These are phyloP conservation scores for Drosophila birchii DNA, from an alignment of 2,888 invertebrate genomes.

Conservation along the genomic window DNA sequence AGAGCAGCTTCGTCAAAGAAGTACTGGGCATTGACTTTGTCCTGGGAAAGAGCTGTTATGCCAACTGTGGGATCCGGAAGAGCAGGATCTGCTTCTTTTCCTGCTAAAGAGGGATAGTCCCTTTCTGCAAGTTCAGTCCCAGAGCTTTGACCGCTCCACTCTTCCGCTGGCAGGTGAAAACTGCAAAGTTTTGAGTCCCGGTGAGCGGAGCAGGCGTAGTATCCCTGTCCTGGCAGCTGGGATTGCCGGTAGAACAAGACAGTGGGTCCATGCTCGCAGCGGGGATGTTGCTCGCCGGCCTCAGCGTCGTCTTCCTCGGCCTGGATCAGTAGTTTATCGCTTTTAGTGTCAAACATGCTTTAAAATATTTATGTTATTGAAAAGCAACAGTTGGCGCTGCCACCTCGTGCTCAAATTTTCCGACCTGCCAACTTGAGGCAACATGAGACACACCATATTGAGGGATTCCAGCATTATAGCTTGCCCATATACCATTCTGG, in stretches of 20 bases:
- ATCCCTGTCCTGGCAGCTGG: conserved; percentile 82
- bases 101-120: conserved; percentile 45
- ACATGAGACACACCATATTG: too few species aligned
- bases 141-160: conserved; percentile 42
- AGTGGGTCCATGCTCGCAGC: conserved; percentile 91
- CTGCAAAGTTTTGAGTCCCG: conserved; percentile 91
- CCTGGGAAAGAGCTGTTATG: conserved; percentile 89
- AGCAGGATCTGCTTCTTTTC: background rate
- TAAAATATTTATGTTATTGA: background rate
- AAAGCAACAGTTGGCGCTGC: conserved; percentile 15
- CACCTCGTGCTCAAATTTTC: background rate
- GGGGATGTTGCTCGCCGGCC: conserved; percentile 87
- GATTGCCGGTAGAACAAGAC: conserved; percentile 87
- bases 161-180: conserved; percentile 86
- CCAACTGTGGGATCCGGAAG: conserved; percentile 87
- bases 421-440: conserved; percentile 2
- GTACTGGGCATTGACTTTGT: conserved; percentile 94
- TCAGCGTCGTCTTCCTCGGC: conserved; percentile 85
- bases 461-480: too few species aligned
- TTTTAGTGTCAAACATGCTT: conserved; percentile 9
- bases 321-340: conserved; percentile 61
- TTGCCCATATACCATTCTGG: too few species aligned
- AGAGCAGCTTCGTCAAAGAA: conserved; percentile 90
- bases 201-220: conserved; percentile 93
- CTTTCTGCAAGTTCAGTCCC: background rate